Conservation (phyloP, 2,113 vertebrate genomes). For the Colistium nudipinnis region DNA sequence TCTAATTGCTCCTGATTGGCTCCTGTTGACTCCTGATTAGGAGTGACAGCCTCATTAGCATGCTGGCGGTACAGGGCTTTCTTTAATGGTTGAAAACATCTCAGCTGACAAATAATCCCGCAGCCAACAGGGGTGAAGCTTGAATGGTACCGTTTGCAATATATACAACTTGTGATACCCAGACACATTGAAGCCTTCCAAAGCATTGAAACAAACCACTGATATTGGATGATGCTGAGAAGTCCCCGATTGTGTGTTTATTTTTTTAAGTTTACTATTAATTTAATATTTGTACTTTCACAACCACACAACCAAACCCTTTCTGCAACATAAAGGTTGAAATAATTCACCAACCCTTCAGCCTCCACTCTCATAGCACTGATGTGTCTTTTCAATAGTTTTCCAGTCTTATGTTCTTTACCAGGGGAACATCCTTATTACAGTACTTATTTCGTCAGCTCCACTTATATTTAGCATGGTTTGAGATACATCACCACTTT, state of each 20-base stretch:
- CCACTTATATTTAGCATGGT: background rate
- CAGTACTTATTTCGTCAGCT: background rate
- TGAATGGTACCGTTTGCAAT: no score
- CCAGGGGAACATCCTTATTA: background rate
- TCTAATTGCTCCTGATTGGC: constrained; percentile 82
- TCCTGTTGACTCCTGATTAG: constrained; percentile 81
- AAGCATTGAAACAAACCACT: no score
- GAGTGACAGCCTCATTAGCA: constrained; percentile 73
- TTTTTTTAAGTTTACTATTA: no score
- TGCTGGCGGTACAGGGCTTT: constrained; percentile 37
- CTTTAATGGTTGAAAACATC: constrained; percentile 51
- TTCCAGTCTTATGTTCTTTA: background rate
- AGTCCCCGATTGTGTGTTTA: background rate
- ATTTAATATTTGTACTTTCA: no score
- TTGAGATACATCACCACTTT: background rate
- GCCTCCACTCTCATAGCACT: background rate
- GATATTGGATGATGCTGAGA: background rate
- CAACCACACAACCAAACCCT: background rate
- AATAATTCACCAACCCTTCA: background rate
- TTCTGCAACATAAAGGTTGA: background rate
- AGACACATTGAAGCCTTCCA: background rate
- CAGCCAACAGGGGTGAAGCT: background rate
- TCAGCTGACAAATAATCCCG: constrained; percentile 44
- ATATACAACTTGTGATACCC: background rate
- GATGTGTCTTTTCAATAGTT: background rate